Base-by-base conservation (phyloP, 53 echinoderm and acorn worm genomes). In the Echinarachnius parma region DNA sequence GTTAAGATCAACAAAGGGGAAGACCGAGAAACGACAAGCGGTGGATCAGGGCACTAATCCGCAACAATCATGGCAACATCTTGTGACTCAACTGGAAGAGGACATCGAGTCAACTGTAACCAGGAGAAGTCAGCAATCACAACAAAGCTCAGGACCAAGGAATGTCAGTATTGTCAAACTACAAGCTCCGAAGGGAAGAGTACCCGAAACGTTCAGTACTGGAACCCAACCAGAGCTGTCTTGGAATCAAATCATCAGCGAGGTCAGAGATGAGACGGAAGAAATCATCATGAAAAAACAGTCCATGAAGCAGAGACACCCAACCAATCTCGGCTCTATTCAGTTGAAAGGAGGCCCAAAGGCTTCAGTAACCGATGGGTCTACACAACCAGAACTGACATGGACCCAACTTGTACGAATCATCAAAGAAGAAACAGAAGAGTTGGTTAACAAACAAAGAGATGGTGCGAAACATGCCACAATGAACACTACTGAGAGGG, bases 401-500 rank as follows among this genome's bases (percentile, higher is more conserved):
- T 83, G 83, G 83, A 32, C 23, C 22, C 62, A 83, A 9, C 9
- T 83, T 53, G 77, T 83, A 3, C 64, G 64, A 31, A 83, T 75
- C 50, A 77, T 77, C 44, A 66, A 64, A 49, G 77, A 77, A 15
- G 77, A 83, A 29, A 76, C 83, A 31, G 83, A 66, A 36, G 83
- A 61, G 19, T 33, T 66, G 32, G 50, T 57, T 35, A 82, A 28
- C 27, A 48, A 35, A 27, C 62, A 55, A 4, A 34, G 48, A 28
- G 33, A 18, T 13, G 14, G 34, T 21, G 21, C 28, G 24, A 34
- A 21, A 21, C 45, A 46, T 23, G 28, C 71, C 2, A 23, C 46
- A 1, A 39, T 61, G 61, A 15, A 19, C 26, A 76, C 47, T 15
- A 24, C 39, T 47, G 66, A 63, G 56, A 82, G 42, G 32, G 75